Conservation (phyloP, 2,888 invertebrate genomes). For the Lasioglossum vierecki region DNA sequence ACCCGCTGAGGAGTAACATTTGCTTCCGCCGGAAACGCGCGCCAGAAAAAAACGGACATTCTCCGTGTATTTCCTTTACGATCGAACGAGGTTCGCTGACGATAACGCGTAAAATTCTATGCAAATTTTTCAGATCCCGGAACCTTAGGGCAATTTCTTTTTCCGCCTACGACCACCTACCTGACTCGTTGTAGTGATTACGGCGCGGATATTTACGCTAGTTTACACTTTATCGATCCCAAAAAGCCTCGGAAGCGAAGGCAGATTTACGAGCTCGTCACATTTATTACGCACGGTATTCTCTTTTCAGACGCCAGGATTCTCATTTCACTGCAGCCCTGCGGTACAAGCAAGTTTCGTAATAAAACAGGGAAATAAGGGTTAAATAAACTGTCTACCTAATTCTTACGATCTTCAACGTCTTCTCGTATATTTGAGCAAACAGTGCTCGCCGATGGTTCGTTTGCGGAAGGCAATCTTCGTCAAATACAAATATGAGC, state of each 20-base stretch:
- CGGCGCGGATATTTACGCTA: background rate
- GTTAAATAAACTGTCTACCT: no score
- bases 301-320: background rate
- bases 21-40: background rate
- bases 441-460: background rate
- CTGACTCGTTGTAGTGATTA: background rate
- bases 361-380: no score
- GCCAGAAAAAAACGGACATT: background rate
- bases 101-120: conserved; percentile 5
- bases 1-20: background rate
- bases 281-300: background rate
- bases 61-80: conserved; percentile 8
- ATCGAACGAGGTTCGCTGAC: conserved; percentile 7
- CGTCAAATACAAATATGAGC: conserved; percentile 14
- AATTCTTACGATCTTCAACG: background rate
- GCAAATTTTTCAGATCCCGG: background rate
- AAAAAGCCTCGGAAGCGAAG: background rate
- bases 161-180: background rate
- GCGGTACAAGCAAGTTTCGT: background rate
- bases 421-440: background rate
- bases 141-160: background rate
- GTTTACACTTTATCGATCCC: background rate
- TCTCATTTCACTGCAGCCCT: background rate
- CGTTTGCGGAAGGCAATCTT: background rate
- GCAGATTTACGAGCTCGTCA: no score